Percentiles rank a stretch among this genome's conserved stretches.
Evolutionary conservation across 2,888 invertebrate genomes (phyloP).

Genomic region (Habroteleia sp.): DNA sequence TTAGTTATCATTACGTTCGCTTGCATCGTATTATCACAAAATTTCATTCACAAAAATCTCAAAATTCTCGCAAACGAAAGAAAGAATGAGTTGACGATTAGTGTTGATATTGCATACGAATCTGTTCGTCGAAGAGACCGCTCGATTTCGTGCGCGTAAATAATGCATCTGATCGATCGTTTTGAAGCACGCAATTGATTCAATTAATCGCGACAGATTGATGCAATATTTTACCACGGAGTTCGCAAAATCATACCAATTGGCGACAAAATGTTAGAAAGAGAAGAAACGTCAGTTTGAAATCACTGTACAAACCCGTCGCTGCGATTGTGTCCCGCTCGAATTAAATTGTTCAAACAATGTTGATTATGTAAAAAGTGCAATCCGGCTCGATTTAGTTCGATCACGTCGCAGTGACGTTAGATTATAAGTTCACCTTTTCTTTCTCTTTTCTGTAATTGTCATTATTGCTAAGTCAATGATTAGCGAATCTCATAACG

Average conservation of each 20-base stretch:
- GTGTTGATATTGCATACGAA: constrained; percentile 55
- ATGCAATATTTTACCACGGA: constrained; percentile 71
- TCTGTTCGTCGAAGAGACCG: constrained; percentile 46
- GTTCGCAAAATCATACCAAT: constrained; percentile 74
- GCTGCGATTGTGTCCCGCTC: constrained; percentile 67
- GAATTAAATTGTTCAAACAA: constrained; percentile 26
- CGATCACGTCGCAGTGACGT: constrained; percentile 58
- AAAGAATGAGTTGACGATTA: constrained; percentile 47
- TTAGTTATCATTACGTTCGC: constrained; percentile 70
- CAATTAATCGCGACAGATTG: constrained; percentile 61
- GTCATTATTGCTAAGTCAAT: constrained; percentile 62
- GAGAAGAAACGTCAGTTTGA: constrained; percentile 77
- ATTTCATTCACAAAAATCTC: constrained; percentile 49
- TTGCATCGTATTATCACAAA: constrained; percentile 75
- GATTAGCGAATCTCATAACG: constrained; percentile 63
- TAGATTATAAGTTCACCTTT: constrained; percentile 60
- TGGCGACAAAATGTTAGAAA: constrained; percentile 72
- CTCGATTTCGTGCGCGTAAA: too few relatives aligned
- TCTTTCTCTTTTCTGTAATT: constrained; percentile 53
- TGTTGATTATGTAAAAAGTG: constrained; percentile 34
- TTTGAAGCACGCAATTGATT: constrained; percentile 28
- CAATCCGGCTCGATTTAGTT: constrained; percentile 17
- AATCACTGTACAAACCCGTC: constrained; percentile 78
- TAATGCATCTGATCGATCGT: constrained; percentile 23
- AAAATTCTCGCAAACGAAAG: constrained; percentile 26